Percentiles rank a stretch among this genome's conserved stretches.
Conservation (phyloP, 1,140 invertebrate genomes). For the Littorina saxatilis region DNA sequence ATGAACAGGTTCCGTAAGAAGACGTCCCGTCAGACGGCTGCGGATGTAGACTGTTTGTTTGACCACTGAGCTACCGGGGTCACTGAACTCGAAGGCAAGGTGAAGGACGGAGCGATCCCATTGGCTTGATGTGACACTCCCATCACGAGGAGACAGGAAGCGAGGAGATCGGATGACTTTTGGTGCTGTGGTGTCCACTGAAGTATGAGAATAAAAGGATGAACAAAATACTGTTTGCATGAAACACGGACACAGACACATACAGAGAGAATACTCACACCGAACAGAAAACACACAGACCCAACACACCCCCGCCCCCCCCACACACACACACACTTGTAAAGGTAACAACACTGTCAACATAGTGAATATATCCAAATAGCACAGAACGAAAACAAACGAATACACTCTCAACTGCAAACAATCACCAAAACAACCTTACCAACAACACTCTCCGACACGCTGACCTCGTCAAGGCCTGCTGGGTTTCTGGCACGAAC, state of each 20-base stretch:
- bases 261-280: not conserved
- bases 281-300: not conserved
- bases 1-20: not conserved
- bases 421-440: too few relatives aligned
- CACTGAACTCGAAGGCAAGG: slow-evolving; percentile 53
- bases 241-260: too few relatives aligned
- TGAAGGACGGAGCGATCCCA: slow-evolving; percentile 52
- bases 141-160: slow-evolving; percentile 9
- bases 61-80: slow-evolving; percentile 56
- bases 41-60: slow-evolving; percentile 42
- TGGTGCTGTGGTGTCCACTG: not conserved
- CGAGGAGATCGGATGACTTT: not conserved
- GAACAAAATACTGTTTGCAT: too few relatives aligned
- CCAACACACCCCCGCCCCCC: too few relatives aligned
- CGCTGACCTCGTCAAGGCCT: slow-evolving; percentile 32
- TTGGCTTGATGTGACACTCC: slow-evolving; percentile 5
- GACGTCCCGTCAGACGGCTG: slow-evolving; percentile 41
- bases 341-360: too few relatives aligned
- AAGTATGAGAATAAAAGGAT: not conserved
- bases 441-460: slow-evolving; percentile 52
- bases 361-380: too few relatives aligned
- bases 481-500: slow-evolving; percentile 52
- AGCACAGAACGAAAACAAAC: too few relatives aligned
- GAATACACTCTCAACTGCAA: too few relatives aligned
- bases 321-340: too few relatives aligned